Evolutionary conservation across 2,113 vertebrate species (phyloP).

Genomic region (Microtus montanus): DNA sequence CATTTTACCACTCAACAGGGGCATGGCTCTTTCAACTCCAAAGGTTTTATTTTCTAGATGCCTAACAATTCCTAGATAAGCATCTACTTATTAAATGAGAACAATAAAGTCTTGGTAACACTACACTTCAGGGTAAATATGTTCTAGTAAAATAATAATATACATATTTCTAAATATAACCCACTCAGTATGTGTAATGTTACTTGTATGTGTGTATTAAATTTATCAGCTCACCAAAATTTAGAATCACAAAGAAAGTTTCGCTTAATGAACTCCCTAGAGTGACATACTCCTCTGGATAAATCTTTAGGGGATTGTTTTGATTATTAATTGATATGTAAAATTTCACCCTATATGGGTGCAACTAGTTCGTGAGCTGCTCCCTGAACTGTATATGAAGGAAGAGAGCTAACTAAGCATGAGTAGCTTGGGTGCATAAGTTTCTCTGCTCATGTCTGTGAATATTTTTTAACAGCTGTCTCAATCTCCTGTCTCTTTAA

Average conservation of each 20-base stretch:
- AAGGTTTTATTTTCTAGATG: not conserved
- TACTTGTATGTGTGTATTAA: not conserved
- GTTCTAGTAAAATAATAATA: not conserved
- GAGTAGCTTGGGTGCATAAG: not conserved
- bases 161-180: not conserved
- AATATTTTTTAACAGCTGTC: not conserved
- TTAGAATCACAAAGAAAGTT: not conserved
- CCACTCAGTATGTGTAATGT: not conserved
- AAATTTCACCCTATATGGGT: not conserved
- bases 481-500: not conserved
- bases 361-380: accelerated
- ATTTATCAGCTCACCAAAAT: not conserved
- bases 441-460: not conserved
- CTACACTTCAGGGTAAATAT: not conserved
- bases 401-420: not conserved
- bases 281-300: not conserved
- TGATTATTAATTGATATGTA: not conserved
- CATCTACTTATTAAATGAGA: not conserved
- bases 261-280: not conserved
- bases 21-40: not conserved
- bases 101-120: not conserved
- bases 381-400: not conserved
- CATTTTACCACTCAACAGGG: not conserved
- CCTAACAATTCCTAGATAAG: not conserved
- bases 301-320: not conserved